phyloP scores from a whole-genome alignment of 2,797 vertebrate species.

The Falco concolor region DNA sequence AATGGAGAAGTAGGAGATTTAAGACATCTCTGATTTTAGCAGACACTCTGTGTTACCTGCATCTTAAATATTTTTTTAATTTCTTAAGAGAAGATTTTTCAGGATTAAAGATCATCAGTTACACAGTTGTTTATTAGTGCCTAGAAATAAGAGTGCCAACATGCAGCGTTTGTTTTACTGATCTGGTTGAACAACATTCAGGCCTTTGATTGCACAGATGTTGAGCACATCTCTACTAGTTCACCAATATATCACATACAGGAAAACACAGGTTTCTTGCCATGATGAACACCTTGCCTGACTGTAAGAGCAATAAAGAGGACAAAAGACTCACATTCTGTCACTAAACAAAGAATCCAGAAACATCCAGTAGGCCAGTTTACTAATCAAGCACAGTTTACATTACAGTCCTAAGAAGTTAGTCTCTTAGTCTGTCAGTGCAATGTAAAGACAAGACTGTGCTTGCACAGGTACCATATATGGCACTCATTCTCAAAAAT shows the following conservation, averaged over 20 bases:
- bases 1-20: background rate
- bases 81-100: background rate
- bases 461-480: background rate
- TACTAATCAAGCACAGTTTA: background rate
- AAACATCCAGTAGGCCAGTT: background rate
- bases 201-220: background rate
- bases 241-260: background rate
- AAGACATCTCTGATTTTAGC: background rate
- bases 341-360: background rate
- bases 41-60: background rate
- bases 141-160: background rate
- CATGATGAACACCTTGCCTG: background rate
- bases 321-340: background rate
- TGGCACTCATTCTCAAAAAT: background rate
- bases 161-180: background rate
- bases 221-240: background rate
- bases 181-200: background rate
- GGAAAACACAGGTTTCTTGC: background rate
- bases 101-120: background rate
- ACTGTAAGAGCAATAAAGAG: background rate
- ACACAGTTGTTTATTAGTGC: background rate
- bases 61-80: background rate
- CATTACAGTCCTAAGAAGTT: background rate
- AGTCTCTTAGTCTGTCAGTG: background rate
- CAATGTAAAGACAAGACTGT: background rate